A percentile compares a stretch with the other conserved stretches of the same genome.
These are phyloP conservation scores for Toxostoma redivivum DNA, from an alignment of 2,113 vertebrate species.

Conservation along the genomic window DNA sequence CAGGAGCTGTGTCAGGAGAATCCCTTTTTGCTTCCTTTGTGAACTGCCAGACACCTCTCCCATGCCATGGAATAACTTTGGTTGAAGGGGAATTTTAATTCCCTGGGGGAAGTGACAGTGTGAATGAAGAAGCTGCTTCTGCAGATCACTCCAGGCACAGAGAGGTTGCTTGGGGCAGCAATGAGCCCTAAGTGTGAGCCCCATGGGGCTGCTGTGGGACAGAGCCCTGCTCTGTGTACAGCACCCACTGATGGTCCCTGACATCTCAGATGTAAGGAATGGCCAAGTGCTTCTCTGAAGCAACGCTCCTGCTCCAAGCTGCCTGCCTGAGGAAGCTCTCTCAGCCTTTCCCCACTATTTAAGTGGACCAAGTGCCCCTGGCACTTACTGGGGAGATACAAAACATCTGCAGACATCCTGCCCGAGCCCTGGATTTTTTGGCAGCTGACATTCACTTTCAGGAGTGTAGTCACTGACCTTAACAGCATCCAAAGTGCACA, in stretches of 20 bases:
- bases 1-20: not conserved
- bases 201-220: accelerated
- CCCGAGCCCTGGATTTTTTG: not conserved
- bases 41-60: not conserved
- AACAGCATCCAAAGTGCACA: not conserved
- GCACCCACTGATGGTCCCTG: not conserved
- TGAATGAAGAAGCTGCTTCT: not conserved
- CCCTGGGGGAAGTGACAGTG: not conserved
- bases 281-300: not conserved
- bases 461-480: not conserved
- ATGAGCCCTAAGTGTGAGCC: accelerated
- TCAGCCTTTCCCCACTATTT: not conserved
- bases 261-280: not conserved
- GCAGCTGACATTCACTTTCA: not conserved
- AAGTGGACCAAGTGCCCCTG: not conserved
- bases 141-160: not conserved
- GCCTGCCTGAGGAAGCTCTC: not conserved
- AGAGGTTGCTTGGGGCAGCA: not conserved
- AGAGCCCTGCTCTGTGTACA: not conserved
- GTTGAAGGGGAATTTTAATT: not conserved
- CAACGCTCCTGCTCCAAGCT: not conserved
- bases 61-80: not conserved
- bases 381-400: not conserved
- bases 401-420: not conserved
- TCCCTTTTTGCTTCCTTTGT: not conserved